These are phyloP conservation scores for Ctenosaura bakeri DNA, from an alignment of 2,797 vertebrate species.

Conservation along the genomic window DNA sequence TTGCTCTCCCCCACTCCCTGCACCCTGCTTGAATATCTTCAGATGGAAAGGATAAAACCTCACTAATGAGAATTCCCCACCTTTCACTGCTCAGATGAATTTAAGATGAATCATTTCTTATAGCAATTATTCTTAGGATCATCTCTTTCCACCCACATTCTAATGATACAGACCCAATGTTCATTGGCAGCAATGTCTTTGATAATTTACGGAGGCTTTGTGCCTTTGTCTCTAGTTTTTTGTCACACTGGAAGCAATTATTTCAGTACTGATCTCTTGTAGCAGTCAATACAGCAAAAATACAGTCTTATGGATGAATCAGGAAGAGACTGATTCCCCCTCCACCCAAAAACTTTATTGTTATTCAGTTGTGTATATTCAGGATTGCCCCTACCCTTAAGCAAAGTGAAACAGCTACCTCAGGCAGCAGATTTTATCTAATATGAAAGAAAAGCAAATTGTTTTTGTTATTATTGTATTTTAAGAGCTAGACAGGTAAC, in stretches of 20 bases:
- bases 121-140: slow-evolving; percentile 31
- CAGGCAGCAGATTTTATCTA: not conserved
- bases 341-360: not conserved
- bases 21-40: not conserved
- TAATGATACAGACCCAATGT: not conserved
- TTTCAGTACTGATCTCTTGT: not conserved
- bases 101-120: slow-evolving; percentile 16
- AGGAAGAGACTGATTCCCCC: not conserved
- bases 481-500: not conserved
- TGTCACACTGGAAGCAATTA: not conserved
- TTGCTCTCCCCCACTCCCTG: not conserved
- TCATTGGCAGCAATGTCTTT: not conserved
- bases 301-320: too few species aligned
- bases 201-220: not conserved
- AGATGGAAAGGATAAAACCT: slow-evolving; percentile 37
- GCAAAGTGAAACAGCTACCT: not conserved
- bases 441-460: not conserved
- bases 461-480: not conserved
- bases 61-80: slow-evolving; percentile 20
- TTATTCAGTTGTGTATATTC: not conserved
- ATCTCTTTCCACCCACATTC: not conserved
- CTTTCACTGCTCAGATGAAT: not conserved
- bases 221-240: not conserved
- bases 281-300: not conserved
- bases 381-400: not conserved